phyloP scores from a whole-genome alignment of 2,113 vertebrate species.

The Panurus biarmicus region DNA sequence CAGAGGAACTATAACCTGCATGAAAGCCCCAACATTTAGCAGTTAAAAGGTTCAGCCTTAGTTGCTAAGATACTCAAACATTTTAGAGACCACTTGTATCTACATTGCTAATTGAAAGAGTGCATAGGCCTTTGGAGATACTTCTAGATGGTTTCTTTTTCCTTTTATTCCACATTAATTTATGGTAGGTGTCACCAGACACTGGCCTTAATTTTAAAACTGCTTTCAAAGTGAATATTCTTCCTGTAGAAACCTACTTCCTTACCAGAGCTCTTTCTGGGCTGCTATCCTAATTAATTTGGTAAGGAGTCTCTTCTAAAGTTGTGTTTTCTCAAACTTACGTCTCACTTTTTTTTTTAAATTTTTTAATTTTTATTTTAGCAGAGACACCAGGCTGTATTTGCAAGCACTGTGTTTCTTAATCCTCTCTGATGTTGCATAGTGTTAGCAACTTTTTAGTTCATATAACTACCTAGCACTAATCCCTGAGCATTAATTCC shows the following conservation, averaged over 20 bases:
- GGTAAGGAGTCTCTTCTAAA: not conserved
- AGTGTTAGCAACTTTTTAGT: not conserved
- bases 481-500: not conserved
- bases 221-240: not conserved
- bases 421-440: not conserved
- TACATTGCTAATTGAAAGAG: not conserved
- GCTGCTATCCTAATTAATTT: not conserved
- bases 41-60: not conserved
- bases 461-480: not conserved
- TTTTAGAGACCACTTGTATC: not conserved
- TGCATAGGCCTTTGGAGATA: not conserved
- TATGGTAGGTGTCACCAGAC: not conserved
- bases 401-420: not conserved
- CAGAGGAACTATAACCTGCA: not conserved
- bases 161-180: not conserved
- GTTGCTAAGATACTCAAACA: rapidly evolving
- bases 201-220: not conserved
- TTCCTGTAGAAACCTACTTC: not conserved
- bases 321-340: not conserved
- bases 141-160: not conserved
- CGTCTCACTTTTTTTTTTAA: not conserved
- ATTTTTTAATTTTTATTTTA: not conserved
- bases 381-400: not conserved
- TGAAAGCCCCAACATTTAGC: not conserved
- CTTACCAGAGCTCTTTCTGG: not conserved